Evolutionary conservation across 2,113 vertebrate genomes (phyloP).

Genomic region (Furnarius figulus): DNA sequence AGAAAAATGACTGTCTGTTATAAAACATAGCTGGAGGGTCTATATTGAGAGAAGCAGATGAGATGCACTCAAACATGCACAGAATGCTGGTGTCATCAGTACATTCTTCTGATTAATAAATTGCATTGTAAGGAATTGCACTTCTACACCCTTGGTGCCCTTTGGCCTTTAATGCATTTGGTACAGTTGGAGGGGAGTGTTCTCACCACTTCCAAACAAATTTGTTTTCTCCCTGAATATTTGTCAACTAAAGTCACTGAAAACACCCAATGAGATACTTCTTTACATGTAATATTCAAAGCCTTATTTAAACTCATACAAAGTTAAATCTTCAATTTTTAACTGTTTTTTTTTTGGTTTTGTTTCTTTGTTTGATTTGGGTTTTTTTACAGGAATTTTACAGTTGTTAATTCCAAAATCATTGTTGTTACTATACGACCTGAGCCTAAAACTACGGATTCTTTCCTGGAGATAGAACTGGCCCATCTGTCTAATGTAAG

Average conservation of each 20-base stretch:
- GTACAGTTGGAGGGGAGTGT: background rate
- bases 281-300: background rate
- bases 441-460: constrained; percentile 87
- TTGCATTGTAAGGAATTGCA: background rate
- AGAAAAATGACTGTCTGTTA: background rate
- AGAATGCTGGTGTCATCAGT: constrained; percentile 6
- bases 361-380: background rate
- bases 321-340: background rate
- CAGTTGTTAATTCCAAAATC: constrained; percentile 96
- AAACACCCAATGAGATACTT: background rate
- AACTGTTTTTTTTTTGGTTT: background rate
- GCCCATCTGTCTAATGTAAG: constrained; percentile 97
- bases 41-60: background rate
- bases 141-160: background rate
- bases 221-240: background rate
- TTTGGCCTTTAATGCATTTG: background rate
- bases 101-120: background rate
- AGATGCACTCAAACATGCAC: background rate
- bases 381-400: constrained; percentile 86
- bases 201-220: background rate
- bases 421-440: constrained; percentile 96
- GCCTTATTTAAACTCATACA: background rate
- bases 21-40: background rate
- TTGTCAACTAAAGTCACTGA: background rate
- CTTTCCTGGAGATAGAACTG: constrained; percentile 94